phyloP scores from a whole-genome alignment of 2,113 vertebrate genomes.

The Setophaga coronata region DNA sequence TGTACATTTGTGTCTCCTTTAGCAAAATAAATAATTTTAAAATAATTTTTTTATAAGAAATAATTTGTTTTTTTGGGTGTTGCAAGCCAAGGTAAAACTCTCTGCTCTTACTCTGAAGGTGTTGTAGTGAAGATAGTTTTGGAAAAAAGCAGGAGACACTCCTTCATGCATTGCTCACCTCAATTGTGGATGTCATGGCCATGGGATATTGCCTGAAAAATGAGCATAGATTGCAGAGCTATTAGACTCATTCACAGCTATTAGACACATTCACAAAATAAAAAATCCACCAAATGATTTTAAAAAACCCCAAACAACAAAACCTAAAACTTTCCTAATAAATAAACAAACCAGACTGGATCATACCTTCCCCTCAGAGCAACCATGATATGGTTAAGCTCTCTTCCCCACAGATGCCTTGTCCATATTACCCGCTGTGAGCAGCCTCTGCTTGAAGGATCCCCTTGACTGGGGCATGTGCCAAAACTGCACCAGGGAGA shows the following conservation, averaged over 20 bases:
- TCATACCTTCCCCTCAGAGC: neutral
- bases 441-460: neutral
- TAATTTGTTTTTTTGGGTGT: neutral
- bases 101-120: neutral
- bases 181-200: neutral
- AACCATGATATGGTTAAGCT: neutral
- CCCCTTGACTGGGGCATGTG: neutral
- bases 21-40: neutral
- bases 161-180: neutral
- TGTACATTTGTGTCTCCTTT: neutral
- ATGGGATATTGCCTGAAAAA: neutral
- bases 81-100: neutral
- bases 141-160: neutral
- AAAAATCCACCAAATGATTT: neutral
- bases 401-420: rapidly evolving
- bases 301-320: neutral
- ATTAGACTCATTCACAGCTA: neutral
- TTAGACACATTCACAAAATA: neutral
- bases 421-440: neutral
- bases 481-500: neutral
- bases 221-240: rapidly evolving
- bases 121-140: neutral
- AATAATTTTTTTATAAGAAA: too few species aligned
- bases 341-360: neutral
- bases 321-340: neutral